A percentile compares a stretch with the other conserved stretches of the same genome.
Conservation (phyloP, 2,888 invertebrate species). For the Drosophila putrida region DNA sequence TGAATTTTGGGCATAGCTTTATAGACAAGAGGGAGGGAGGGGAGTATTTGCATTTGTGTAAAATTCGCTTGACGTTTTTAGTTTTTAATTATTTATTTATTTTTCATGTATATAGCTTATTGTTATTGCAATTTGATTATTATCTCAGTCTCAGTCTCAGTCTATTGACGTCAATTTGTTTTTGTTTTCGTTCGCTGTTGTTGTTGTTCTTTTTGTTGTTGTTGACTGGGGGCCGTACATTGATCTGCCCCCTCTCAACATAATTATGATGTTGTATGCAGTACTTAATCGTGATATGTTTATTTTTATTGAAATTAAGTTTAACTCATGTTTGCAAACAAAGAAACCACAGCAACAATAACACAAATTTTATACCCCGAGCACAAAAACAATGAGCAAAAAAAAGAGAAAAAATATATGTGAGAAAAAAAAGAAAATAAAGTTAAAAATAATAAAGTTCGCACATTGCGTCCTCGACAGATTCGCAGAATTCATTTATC, state of each 20-base stretch:
- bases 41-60: slow-evolving; percentile 63
- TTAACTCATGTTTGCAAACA: slow-evolving; percentile 29
- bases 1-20: not conserved
- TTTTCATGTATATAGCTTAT: slow-evolving; percentile 20
- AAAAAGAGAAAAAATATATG: slow-evolving; percentile 15
- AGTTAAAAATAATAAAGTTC: slow-evolving; percentile 47
- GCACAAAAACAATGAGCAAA: not conserved
- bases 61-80: slow-evolving; percentile 61
- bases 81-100: slow-evolving; percentile 46
- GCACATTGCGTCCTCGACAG: slow-evolving; percentile 69
- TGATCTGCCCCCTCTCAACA: slow-evolving; percentile 26
- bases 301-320: slow-evolving; percentile 62
- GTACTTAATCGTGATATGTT: slow-evolving; percentile 43
- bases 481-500: slow-evolving; percentile 76
- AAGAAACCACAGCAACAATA: slow-evolving; percentile 21
- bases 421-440: slow-evolving; percentile 13
- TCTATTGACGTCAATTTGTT: slow-evolving; percentile 73
- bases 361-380: not conserved
- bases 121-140: slow-evolving; percentile 66
- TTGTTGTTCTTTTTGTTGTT: slow-evolving; percentile 47
- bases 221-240: slow-evolving; percentile 32
- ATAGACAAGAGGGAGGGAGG: not conserved
- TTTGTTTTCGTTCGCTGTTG: slow-evolving; percentile 52
- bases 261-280: slow-evolving; percentile 33
- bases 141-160: slow-evolving; percentile 66